Percentiles rank a stretch among this genome's conserved stretches.
phyloP scores from a whole-genome alignment of 2,797 vertebrate genomes.

The Catamblyrhynchus diadema region DNA sequence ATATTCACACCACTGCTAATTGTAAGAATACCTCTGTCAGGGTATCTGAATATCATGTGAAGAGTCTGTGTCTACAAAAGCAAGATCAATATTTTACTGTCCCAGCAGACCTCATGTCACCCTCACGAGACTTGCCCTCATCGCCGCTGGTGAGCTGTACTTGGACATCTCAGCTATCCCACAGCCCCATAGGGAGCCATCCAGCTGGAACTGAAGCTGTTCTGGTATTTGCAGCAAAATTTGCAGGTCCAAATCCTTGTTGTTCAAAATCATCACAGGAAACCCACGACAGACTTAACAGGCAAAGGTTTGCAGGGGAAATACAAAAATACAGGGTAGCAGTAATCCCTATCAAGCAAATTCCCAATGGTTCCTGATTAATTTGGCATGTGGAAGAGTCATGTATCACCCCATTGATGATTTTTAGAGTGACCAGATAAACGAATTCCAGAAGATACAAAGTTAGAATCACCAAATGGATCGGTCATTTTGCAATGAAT shows the following conservation, averaged over 20 bases:
- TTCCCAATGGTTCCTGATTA: neutral
- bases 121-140: neutral
- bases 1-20: neutral
- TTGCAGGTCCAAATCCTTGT: neutral
- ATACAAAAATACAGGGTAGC: neutral
- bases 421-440: neutral
- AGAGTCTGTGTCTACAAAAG: neutral
- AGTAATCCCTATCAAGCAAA: neutral
- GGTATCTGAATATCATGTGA: neutral
- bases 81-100: neutral
- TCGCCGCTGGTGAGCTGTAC: neutral
- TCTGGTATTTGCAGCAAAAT: neutral
- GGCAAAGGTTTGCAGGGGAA: neutral
- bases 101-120: neutral
- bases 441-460: neutral
- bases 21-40: neutral
- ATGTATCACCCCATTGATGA: neutral
- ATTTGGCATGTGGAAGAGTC: neutral
- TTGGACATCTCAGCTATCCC: neutral
- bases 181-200: neutral
- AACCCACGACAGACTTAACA: accelerated
- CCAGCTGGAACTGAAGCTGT: neutral
- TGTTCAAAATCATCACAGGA: neutral
- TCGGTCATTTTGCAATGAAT: neutral
- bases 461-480: neutral